Evolutionary conservation across 35 echinoderm and acorn worm species (phyloP), one percentile per base, ranked within the genome.

Genomic region (Apostichopus japonicus): DNA sequence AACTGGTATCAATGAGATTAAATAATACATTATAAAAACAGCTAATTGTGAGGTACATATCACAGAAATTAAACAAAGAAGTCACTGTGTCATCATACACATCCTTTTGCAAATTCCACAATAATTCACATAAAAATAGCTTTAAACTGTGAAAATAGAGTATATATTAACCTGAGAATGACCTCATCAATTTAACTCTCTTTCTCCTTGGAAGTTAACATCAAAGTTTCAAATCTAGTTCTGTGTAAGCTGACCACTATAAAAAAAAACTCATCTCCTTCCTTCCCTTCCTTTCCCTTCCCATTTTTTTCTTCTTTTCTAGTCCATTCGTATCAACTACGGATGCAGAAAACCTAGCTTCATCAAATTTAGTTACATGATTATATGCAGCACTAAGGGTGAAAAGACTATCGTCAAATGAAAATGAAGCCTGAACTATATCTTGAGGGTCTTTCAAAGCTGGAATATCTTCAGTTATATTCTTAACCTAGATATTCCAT

Each of bases 401-500:
- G 71, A 75, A 19, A 75, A 75, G 71, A 75, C 16, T 19, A 14
- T 75, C n/a, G 71, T 75, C 71, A 75, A 75, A 75, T 84, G 81
- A 55, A 84, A 84, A 84, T 54, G 54, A 58, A 84, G 16, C 81
- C 23, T 84, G 54, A n/a, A 84, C 54, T 56, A 84, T 84, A 23
- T 84, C 56, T 84, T 58, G 13, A 17, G 22, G 54, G 81, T 84
- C 21, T 84, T 84, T 57, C 54, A 84, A 84, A 15, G 81, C 33
- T 44, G 33, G 55, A 19, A 84, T 83, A 75, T 75, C 23, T 58
- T 23, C 81, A 84, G 51, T 84, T 84, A 84, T 84, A 58, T 84
- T 84, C 81, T 84, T 84, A 84, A 84, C 81, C 81, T 84, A 84
- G 81, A 84, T 84, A 84, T 59, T 57, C 81, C 53, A 23, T 84